Conservation (phyloP, 2,888 invertebrate genomes). For the Dexiosoma caninum region DNA sequence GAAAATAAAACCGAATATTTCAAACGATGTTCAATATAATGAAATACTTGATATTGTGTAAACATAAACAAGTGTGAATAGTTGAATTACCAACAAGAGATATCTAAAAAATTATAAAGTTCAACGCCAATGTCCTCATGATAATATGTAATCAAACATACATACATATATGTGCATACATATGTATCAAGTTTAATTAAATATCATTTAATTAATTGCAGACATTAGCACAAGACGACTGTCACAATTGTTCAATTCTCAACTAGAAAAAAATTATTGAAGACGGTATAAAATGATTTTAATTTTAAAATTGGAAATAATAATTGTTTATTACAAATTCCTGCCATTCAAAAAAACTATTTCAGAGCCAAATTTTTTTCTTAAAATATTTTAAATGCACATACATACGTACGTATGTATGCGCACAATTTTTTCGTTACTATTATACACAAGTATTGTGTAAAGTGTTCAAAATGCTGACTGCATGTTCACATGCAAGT, state of each 20-base stretch:
- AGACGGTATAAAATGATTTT: constrained; percentile 4
- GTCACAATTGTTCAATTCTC: constrained; percentile 27
- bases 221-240: neutral
- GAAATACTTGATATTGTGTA: neutral
- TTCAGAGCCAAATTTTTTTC: constrained; percentile 55
- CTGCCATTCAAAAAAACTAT: constrained; percentile 39
- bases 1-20: too few species aligned
- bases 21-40: too few species aligned
- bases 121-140: constrained; percentile 52
- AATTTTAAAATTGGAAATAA: constrained; percentile 34
- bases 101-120: constrained; percentile 45
- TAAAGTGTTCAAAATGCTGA: constrained; percentile 37
- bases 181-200: constrained; percentile 14
- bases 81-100: constrained; percentile 45
- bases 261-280: neutral
- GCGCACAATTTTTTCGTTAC: constrained; percentile 53
- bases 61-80: constrained; percentile 10
- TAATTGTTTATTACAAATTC: constrained; percentile 27
- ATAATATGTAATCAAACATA: neutral
- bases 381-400: constrained; percentile 26
- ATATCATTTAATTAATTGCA: constrained; percentile 41
- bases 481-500: constrained; percentile 51
- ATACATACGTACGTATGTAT: constrained; percentile 19
- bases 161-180: neutral
- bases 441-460: constrained; percentile 29